Conservation (phyloP, 1,140 invertebrate genomes). For the Brachionus asplanchnoidis region DNA sequence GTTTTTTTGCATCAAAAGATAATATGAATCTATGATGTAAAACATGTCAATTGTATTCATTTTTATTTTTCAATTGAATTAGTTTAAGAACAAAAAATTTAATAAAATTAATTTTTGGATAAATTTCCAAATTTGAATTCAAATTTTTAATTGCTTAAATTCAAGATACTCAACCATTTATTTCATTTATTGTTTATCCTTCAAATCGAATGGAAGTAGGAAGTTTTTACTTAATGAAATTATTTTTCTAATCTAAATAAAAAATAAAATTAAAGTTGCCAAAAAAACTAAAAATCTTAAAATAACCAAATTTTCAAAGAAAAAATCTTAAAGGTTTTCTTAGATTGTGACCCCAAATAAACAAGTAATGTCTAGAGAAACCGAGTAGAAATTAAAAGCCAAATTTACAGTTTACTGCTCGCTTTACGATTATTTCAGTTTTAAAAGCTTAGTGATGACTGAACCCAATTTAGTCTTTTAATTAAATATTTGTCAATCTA, state of each 20-base stretch:
- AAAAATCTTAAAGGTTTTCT: neutral
- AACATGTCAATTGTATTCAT: too few relatives aligned
- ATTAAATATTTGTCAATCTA: conserved; percentile 5
- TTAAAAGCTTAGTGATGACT: neutral
- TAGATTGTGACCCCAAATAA: neutral
- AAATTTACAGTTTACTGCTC: neutral
- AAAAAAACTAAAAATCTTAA: neutral
- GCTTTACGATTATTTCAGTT: neutral
- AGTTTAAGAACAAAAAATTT: too few relatives aligned
- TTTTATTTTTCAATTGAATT: too few relatives aligned
- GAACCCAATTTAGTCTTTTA: neutral
- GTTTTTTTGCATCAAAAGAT: too few relatives aligned
- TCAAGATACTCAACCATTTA: neutral
- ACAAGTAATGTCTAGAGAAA: neutral
- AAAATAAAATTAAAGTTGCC: neutral
- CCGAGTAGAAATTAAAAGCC: neutral
- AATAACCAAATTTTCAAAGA: neutral
- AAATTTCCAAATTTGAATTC: too few relatives aligned
- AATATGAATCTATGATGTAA: too few relatives aligned
- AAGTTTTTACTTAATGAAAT: neutral
- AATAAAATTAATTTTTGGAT: too few relatives aligned
- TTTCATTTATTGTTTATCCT: neutral
- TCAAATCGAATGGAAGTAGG: neutral
- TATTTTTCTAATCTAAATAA: neutral
- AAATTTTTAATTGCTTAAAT: too few relatives aligned